These are phyloP conservation scores for Pipra filicauda DNA, from an alignment of 2,113 vertebrate genomes.

Conservation along the genomic window DNA sequence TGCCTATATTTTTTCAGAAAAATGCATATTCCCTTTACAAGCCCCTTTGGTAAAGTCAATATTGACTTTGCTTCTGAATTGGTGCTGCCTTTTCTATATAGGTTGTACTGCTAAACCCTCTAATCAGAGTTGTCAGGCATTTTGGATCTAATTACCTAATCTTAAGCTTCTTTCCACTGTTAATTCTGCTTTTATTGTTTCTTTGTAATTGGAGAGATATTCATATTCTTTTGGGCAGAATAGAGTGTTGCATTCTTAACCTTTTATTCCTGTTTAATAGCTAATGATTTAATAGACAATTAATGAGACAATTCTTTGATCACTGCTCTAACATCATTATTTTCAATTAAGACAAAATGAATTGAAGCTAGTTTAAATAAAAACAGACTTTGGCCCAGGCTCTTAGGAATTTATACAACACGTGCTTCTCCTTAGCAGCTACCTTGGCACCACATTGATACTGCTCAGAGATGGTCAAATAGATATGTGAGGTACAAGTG, in stretches of 20 bases:
- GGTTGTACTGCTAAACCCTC: not conserved
- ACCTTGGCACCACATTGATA: not conserved
- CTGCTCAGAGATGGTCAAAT: not conserved
- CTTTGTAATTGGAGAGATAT: constrained; percentile 33
- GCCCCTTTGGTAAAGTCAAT: constrained; percentile 9
- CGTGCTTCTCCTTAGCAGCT: not conserved
- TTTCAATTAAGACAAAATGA: constrained; percentile 17
- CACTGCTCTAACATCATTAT: constrained; percentile 2
- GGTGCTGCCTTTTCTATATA: not conserved
- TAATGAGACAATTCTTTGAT: constrained; percentile 26
- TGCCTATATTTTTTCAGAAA: not conserved
- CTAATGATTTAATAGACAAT: constrained; percentile 50
- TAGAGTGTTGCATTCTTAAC: constrained; percentile 20
- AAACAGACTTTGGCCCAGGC: not conserved
- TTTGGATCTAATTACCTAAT: constrained; percentile 51
- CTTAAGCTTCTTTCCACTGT: constrained; percentile 46
- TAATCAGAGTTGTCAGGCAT: constrained; percentile 21
- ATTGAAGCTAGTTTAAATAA: not conserved
- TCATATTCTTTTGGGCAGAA: constrained; percentile 29
- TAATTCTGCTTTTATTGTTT: constrained; percentile 52
- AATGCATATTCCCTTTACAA: constrained; percentile 7
- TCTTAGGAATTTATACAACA: not conserved
- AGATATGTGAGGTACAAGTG: not conserved
- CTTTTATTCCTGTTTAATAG: constrained; percentile 54
- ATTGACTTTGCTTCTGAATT: constrained; percentile 17